Percentiles rank a stretch among this genome's conserved stretches.
Conservation (phyloP, 1,140 invertebrate genomes). For the Rhagoletis pomonella region DNA sequence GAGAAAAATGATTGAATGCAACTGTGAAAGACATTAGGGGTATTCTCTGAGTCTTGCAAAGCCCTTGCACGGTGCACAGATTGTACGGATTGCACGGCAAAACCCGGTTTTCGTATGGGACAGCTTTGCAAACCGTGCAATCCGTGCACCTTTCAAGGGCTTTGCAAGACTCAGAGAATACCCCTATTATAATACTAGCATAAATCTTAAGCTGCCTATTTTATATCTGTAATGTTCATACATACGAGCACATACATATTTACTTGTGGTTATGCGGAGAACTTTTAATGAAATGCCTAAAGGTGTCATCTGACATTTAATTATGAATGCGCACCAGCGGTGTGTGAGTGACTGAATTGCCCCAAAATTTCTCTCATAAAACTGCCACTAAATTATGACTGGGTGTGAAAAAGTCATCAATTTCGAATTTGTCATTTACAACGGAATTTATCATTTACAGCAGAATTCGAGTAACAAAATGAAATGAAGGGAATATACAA, state of each 20-base stretch:
- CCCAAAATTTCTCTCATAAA: slow-evolving; percentile 34
- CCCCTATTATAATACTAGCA: neutral
- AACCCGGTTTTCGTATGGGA: neutral
- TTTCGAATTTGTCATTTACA: slow-evolving; percentile 61
- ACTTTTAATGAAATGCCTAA: slow-evolving; percentile 9
- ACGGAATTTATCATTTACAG: neutral
- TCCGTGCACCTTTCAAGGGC: too few species aligned
- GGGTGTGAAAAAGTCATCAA: slow-evolving; percentile 59
- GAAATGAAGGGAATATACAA: neutral
- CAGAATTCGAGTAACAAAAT: neutral
- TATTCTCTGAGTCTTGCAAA: too few species aligned
- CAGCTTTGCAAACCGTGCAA: too few species aligned
- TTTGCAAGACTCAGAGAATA: too few species aligned
- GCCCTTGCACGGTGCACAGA: too few species aligned
- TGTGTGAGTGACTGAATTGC: neutral
- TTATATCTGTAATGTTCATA: neutral
- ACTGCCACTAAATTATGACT: slow-evolving; percentile 30
- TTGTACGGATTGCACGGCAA: too few species aligned
- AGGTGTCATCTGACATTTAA: slow-evolving; percentile 21
- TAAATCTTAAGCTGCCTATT: neutral
- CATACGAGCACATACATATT: neutral
- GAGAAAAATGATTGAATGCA: neutral
- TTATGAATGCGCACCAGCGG: neutral
- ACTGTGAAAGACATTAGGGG: neutral
- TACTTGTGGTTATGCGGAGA: neutral